phyloP scores from a whole-genome alignment of 2,888 invertebrate species.

The Philereme transversata region DNA sequence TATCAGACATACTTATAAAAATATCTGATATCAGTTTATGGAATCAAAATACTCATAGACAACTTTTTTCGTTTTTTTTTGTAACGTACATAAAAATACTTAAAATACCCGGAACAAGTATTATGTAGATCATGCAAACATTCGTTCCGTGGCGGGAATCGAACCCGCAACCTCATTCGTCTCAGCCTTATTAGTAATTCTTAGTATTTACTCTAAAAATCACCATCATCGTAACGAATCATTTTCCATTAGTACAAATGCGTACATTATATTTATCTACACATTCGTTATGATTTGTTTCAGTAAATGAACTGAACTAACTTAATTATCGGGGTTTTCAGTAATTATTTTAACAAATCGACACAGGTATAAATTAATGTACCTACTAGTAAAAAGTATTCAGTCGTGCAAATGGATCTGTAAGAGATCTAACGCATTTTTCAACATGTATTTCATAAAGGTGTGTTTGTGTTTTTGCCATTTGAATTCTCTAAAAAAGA shows the following conservation, averaged over 20 bases:
- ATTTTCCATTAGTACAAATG: neutral
- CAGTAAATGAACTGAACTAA: slow-evolving; percentile 34
- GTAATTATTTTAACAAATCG: slow-evolving; percentile 26
- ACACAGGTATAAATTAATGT: slow-evolving; percentile 5
- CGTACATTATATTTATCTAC: slow-evolving; percentile 1
- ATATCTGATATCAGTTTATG: too few relatives aligned
- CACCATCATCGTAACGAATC: neutral
- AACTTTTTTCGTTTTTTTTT: too few relatives aligned
- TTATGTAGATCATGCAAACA: too few relatives aligned
- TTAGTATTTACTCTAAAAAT: neutral
- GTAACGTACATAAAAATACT: too few relatives aligned
- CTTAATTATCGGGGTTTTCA: slow-evolving; percentile 20
- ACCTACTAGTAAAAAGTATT: neutral
- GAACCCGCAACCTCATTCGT: too few relatives aligned
- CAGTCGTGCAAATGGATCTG: slow-evolving; percentile 9
- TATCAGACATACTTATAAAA: too few relatives aligned
- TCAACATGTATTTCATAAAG: slow-evolving; percentile 14
- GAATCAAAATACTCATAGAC: too few relatives aligned
- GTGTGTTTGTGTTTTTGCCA: slow-evolving; percentile 10
- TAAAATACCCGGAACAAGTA: too few relatives aligned
- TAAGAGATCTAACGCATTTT: slow-evolving; percentile 3
- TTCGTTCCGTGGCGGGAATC: too few relatives aligned
- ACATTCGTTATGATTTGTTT: slow-evolving; percentile 11
- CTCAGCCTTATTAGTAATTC: too few relatives aligned
- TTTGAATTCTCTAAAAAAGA: too few relatives aligned